Evolutionary conservation across 2,113 vertebrate genomes (phyloP).

Genomic region (Monopterus albus): DNA sequence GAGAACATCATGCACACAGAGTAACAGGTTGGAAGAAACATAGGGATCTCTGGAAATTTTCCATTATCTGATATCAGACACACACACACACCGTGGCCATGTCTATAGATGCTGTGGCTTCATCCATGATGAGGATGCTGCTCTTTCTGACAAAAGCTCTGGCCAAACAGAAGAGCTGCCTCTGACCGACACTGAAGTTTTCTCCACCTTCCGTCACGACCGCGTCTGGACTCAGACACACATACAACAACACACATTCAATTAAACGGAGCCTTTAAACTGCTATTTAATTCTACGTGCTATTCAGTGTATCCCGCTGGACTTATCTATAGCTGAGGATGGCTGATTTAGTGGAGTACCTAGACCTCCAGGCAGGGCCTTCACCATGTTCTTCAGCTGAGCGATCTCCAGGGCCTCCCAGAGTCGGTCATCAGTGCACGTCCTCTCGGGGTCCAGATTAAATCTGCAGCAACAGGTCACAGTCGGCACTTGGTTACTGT

Average conservation of each 20-base stretch:
- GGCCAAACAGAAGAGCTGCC: conserved; percentile 96
- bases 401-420: conserved; percentile 99
- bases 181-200: conserved; percentile 97
- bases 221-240: conserved; percentile 81
- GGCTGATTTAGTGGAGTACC: conserved; percentile 80
- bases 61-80: too few species aligned
- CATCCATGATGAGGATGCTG: conserved; percentile 98
- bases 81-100: conserved; percentile 97
- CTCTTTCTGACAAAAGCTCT: conserved; percentile 97
- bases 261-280: neutral
- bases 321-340: neutral
- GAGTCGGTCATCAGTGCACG: conserved; percentile 92
- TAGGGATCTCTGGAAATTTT: too few species aligned
- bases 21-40: too few species aligned
- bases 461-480: conserved; percentile 81
- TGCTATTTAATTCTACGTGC: too few species aligned
- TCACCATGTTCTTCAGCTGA: conserved; percentile 98
- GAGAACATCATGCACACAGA: too few species aligned
- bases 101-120: conserved; percentile 98
- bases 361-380: conserved; percentile 92
- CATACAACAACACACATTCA: neutral
- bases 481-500: neutral
- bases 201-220: conserved; percentile 95
- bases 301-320: too few species aligned
- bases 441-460: conserved; percentile 95